These are phyloP conservation scores for Neolamprologus cancellatus DNA, from an alignment of 2,113 vertebrate genomes.

Conservation along the genomic window DNA sequence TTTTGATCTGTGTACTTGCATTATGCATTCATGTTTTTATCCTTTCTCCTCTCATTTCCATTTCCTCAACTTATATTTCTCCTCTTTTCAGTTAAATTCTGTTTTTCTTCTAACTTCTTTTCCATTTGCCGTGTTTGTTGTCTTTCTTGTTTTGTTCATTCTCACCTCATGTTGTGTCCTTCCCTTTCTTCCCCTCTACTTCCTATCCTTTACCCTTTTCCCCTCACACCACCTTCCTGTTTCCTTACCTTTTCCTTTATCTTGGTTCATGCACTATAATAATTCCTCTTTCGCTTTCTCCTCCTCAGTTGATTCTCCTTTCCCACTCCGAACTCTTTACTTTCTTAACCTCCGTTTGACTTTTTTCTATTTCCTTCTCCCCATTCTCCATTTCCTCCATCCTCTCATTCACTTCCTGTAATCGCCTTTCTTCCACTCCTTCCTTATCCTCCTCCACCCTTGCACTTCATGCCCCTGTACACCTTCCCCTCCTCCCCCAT, in stretches of 20 bases:
- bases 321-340: accelerated
- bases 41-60: background rate
- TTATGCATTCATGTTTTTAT: background rate
- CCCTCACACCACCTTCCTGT: background rate
- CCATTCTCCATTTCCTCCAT: background rate
- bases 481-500: background rate
- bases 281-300: background rate
- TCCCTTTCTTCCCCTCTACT: background rate
- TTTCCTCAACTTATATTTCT: background rate
- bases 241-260: background rate
- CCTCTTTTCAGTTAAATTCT: background rate
- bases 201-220: accelerated
- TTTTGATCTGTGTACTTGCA: background rate
- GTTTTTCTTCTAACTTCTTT: background rate
- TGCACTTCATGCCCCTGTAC: background rate
- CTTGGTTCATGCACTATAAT: background rate
- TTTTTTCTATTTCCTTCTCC: background rate
- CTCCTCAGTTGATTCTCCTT: background rate
- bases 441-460: background rate
- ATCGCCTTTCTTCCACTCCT: background rate
- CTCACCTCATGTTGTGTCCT: background rate
- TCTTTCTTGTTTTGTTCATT: background rate
- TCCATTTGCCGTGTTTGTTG: background rate
- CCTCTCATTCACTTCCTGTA: background rate
- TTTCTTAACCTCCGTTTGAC: background rate